Percentiles rank a stretch among this genome's conserved stretches.
Evolutionary conservation across 2,113 vertebrate genomes (phyloP).

Genomic region (Zosterops japonicus): DNA sequence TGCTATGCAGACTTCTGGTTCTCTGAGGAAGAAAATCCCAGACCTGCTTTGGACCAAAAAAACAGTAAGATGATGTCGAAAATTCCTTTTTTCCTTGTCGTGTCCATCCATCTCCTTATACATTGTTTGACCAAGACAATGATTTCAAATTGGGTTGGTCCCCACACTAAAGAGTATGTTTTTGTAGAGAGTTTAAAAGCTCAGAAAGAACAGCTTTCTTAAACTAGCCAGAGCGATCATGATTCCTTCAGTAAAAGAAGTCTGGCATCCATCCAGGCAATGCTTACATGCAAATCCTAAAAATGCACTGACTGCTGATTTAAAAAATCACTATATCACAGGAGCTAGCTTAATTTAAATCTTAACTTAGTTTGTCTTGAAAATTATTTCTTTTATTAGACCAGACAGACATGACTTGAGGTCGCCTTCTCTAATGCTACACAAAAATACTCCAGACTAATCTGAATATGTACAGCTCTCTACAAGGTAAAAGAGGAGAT

Average conservation of each 20-base stretch:
- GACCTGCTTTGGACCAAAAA: neutral
- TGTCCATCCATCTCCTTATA: neutral
- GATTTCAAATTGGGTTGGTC: neutral
- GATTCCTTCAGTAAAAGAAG: neutral
- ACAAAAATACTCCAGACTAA: neutral
- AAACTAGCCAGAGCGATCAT: neutral
- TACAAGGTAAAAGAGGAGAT: constrained; percentile 47
- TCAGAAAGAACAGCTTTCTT: neutral
- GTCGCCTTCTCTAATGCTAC: constrained; percentile 12
- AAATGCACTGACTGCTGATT: neutral
- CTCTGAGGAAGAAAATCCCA: neutral
- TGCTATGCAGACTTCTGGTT: neutral
- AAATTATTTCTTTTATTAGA: constrained; percentile 31
- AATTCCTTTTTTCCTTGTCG: neutral
- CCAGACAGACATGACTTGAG: neutral
- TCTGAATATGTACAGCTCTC: constrained; percentile 8
- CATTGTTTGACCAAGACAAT: neutral
- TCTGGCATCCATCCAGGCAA: neutral
- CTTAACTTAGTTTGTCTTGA: neutral
- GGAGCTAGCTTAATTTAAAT: constrained; percentile 10
- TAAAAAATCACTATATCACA: neutral
- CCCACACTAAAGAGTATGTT: neutral
- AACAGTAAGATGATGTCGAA: neutral
- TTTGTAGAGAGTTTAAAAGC: neutral
- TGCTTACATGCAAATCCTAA: neutral